These are phyloP conservation scores for Lottia scabra DNA, from an alignment of 2,888 invertebrate genomes.

Conservation along the genomic window DNA sequence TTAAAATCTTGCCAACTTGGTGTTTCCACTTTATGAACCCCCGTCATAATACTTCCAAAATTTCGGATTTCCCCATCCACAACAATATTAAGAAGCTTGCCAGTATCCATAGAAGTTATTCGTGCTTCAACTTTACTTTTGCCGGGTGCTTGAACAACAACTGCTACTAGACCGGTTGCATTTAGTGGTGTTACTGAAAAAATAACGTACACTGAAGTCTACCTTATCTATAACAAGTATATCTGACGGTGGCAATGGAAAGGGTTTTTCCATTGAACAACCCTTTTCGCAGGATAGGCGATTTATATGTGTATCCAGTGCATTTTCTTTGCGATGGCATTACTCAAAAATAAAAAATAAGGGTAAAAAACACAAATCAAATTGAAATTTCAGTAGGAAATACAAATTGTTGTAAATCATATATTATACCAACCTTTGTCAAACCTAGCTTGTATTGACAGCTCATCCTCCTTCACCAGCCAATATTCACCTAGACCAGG, in stretches of 20 bases:
- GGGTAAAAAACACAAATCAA: too few relatives aligned
- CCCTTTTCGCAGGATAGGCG: too few relatives aligned
- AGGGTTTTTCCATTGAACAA: too few relatives aligned
- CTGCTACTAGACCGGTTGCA: constrained; percentile 67
- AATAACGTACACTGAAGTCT: too few relatives aligned
- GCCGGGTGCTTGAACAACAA: constrained; percentile 84
- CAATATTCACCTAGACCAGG: constrained; percentile 95
- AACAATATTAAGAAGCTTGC: constrained; percentile 90
- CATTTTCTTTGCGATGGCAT: too few relatives aligned
- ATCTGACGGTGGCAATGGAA: too few relatives aligned
- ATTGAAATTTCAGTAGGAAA: too few relatives aligned
- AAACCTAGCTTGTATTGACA: constrained; percentile 76
- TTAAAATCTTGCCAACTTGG: constrained; percentile 89
- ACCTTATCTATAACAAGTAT: too few relatives aligned
- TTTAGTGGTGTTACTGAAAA: constrained; percentile 9
- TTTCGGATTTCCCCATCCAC: constrained; percentile 87
- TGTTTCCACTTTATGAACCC: constrained; percentile 71
- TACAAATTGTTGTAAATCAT: too few relatives aligned
- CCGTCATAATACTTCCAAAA: constrained; percentile 78
- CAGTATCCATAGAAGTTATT: constrained; percentile 88
- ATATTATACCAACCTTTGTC: constrained; percentile 13
- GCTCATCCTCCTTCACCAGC: constrained; percentile 71
- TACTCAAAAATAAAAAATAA: too few relatives aligned
- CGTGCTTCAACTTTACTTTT: constrained; percentile 85
- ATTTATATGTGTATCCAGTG: too few relatives aligned